phyloP scores from a whole-genome alignment of 2,797 vertebrate species.

The Lithobates pipiens region DNA sequence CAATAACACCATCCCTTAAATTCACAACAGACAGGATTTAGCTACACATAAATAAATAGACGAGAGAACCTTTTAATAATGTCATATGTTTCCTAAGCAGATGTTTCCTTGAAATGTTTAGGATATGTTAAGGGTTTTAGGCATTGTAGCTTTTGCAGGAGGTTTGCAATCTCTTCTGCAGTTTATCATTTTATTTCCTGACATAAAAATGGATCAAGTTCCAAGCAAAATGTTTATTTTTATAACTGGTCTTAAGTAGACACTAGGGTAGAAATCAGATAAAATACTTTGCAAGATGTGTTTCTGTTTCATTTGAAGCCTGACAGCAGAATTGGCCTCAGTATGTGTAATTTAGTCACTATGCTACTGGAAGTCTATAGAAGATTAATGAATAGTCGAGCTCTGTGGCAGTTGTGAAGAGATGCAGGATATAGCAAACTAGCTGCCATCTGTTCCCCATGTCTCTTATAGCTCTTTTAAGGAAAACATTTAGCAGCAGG shows the following conservation, averaged over 20 bases:
- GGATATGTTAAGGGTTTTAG: neutral
- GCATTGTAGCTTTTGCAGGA: neutral
- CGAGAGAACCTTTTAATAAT: neutral
- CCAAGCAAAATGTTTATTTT: conserved; percentile 84
- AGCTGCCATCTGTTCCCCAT: conserved; percentile 96
- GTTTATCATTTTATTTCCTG: conserved; percentile 3
- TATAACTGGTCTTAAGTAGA: conserved; percentile 85
- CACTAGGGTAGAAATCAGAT: conserved; percentile 32
- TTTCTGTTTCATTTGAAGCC: conserved; percentile 88
- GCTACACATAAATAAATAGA: neutral
- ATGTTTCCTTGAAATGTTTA: conserved; percentile 10
- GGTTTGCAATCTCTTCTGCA: neutral
- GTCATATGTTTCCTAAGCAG: conserved; percentile 8
- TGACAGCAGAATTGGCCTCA: conserved; percentile 89
- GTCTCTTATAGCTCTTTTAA: conserved; percentile 92
- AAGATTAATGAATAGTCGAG: conserved; percentile 98
- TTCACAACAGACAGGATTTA: neutral
- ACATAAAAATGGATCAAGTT: conserved; percentile 75
- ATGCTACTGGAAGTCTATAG: conserved; percentile 92
- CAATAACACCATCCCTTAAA: neutral
- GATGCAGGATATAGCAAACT: conserved; percentile 89
- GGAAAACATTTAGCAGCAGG: conserved; percentile 87
- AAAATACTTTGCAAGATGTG: conserved; percentile 78
- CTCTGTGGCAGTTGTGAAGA: conserved; percentile 92
- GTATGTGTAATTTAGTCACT: conserved; percentile 92